Evolutionary conservation across 2,113 vertebrate species (phyloP), one percentile per base, ranked within the genome.

Genomic region (Bubo scandiacus): DNA sequence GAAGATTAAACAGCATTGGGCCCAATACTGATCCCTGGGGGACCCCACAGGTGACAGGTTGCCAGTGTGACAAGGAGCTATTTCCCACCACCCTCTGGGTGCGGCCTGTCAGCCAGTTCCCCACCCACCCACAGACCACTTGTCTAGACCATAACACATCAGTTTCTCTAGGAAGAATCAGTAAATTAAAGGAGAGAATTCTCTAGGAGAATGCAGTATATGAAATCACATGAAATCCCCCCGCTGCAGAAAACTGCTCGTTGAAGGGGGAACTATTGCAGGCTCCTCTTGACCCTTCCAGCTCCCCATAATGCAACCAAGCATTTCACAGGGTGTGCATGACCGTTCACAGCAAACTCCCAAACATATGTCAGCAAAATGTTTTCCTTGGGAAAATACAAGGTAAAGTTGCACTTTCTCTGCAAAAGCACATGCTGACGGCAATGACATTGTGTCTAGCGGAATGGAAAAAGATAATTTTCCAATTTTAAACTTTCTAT

Each of bases 371-470:
- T 71, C n/a, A 83, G 30, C 7, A 59, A 58, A 83, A 78, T 13
- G 7, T 65, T n/a, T 86, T 79, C 49, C 25, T 14, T 73, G 38
- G 36, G 54, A 93, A 90, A 92, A 88, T 20, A 68, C 7, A 54
- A 71, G 11, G 17, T 22, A 51, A 79, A 82, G 16, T 32, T 61
- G 29, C 29, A 34, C 30, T 80, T 26, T 17, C 32, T 71, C 23
- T n/a, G 22, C 54, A 72, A 80, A 30, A 67, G 20, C 1, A 2
- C 30, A 38, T 12, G 6, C 10, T 22, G 36, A 83, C 0, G 0
- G 27, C 43, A 62, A 77, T n/a, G 18, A 54, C 13, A n/a, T 67
- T 36, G 29, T 30, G 26, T 59, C 58, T 32, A 72, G 36, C 54
- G 70, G 67, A 83, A 95, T 14, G 19, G 26, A 65, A 88, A 84